Evolutionary conservation across 2,797 vertebrate species (phyloP), one percentile per base, ranked within the genome.

Genomic region (Rhinophrynus dorsalis): DNA sequence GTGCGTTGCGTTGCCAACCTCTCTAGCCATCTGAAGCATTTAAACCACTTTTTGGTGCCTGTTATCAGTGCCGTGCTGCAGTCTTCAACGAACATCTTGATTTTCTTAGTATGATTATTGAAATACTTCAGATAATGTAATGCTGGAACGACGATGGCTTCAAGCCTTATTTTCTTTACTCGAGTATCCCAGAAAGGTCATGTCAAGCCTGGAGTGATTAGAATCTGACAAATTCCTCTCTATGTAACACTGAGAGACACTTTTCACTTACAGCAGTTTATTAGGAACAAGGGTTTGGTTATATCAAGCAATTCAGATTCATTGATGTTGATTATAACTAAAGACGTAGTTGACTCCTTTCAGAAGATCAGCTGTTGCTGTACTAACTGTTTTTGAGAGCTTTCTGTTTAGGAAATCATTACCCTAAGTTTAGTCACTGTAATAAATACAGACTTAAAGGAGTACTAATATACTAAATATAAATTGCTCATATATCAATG

Each of bases 151-250:
- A 5, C 42, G 45, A 59, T 55, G 44, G 62, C 61, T 59, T 59
- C 32, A 35, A 73, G 62, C 37, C 62, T 59, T 73, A 66, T 73
- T 66, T 60, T 73, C 62, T 59, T 59, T 40, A 48, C 33, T 73
- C 45, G 29, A 73, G 62, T 59, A 66, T 66, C 56, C 35, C 45
- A 32, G 35, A 73, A 73, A 73, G 69, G 69, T 73, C 69, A 60
- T 73, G 62, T 73, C 69, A 66, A 51, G 69, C 69, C 69, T 73
- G 55, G 60, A 73, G 69, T 73, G 69, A 73, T 73, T 73, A 73
- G 62, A 58, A 58, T 66, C 66, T 73, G 69, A 73, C 69, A 73
- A 73, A 45, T 48, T 58, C 62, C 45, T 60, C 61, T 59, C 61
- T 58, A 40, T 17, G 21, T 73, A 73, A 73, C 66, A 45, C 54